Evolutionary conservation across 1,140 invertebrate genomes (phyloP), one percentile per base, ranked within the genome.

Genomic region (Antheraea pernyi): DNA sequence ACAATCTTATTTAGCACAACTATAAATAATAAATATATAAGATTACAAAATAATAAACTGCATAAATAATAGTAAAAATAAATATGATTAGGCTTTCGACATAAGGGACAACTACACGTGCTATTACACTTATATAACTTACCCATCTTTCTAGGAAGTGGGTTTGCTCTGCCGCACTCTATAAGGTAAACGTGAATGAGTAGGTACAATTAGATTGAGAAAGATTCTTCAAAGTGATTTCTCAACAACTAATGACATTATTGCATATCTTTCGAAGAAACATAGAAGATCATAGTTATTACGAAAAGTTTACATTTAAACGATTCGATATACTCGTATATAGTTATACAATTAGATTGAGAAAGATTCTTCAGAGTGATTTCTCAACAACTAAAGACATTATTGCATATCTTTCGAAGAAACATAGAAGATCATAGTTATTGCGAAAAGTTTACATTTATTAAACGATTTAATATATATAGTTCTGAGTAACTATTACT

Each of bases 151-250:
- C 85, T 89, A 86, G 89, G 87, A 73, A 91, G 83, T 76, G 79
- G 87, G 79, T 92, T 92, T 81, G 86, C 87, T 83, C 87, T 88
- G 81, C 90, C 90, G 79, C 90, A 92, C 73, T 84, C 90, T 92
- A 92, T 75, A 61, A 36, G 8, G 22, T 36, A 53, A 91, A 91
- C 64, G 76, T 88, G 76, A 89, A 80, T 70, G 58, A 69, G n/a
- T n/a, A n/a, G n/a, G n/a, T 16, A 65, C n/a, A 64, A 19, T 65
- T 37, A n/a, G 30, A 63, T 16, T 37, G 11, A 61, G 59, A 22
- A 10, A 22, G 8, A 61, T 61, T 22, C 11, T 61, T 13, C 19
- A 61, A n/a, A 22, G 22, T 61, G 11, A 7, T 22, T 61, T 61
- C 11, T 36, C 19, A 61, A 22, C 8, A 19, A 13, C 18, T 7